Base-by-base conservation (phyloP, 2,797 vertebrate species). In the Emydoidea blandingii region DNA sequence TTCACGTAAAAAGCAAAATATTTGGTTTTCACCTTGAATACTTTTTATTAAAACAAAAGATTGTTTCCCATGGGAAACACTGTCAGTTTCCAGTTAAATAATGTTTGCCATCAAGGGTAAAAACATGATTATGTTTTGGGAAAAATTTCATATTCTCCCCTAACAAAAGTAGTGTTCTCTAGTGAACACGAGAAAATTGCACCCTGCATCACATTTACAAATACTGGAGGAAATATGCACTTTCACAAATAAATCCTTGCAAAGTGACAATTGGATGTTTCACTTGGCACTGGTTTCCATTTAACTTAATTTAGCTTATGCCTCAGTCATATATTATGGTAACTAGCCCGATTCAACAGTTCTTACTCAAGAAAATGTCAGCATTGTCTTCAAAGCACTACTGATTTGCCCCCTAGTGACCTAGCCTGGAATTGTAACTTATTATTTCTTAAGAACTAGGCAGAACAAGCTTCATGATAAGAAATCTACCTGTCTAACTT, bases 391-490 rank as follows among this genome's bases (percentile, higher is more conserved):
- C 81, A 14, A 1, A 78, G 53, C 2, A 0, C 53, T 79, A 6
- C 54, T 14, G 10, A 19, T n/a, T 68, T 68, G 81, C 93, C 91
- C 95, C 93, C 93, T 37, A 47, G 91, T 92, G 94, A 72, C n/a
- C 11, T 12, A 68, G 9, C 0, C 16, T n/a, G 91, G 91, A 94
- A 93, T 53, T 95, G 92, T 89, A 84, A 56, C 3, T 10, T 34
- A 15, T 37, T 18, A 74, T 74, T 44, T 47, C 34, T 0, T 2
- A 3, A 1, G 25, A 54, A 80, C 3, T 4, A n/a, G 37, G n/a
- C 27, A 83, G 47, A 54, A 21, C 18, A 44, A 1, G 0, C 76
- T 85, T 11, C 21, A 31, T 1, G 5, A 0, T 76, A 81, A 41
- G 23, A 68, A 31, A 85, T 84, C 74, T 5, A 37, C 31, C 79